A percentile compares a stretch with the other conserved stretches of the same genome.
Evolutionary conservation across 2,113 vertebrate species (phyloP).

Genomic region (Microcebus tavaratra): DNA sequence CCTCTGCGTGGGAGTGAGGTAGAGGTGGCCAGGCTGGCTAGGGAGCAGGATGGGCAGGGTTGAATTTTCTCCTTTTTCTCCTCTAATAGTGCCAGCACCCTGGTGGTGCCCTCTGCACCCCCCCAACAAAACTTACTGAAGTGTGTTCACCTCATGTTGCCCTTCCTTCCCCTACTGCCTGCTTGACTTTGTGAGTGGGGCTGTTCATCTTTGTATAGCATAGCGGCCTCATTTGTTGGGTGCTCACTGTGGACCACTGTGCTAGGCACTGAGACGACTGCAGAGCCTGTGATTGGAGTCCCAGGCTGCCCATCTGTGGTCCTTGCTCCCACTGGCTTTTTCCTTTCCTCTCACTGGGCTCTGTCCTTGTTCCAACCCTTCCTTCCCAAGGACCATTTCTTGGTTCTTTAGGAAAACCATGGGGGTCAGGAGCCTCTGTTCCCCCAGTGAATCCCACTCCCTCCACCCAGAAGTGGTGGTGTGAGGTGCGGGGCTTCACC

Average conservation of each 20-base stretch:
- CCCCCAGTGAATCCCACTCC: neutral
- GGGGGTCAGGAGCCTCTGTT: neutral
- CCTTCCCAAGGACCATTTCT: neutral
- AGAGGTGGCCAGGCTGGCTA: neutral
- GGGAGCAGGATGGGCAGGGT: neutral
- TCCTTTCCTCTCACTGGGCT: neutral
- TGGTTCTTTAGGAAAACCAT: neutral
- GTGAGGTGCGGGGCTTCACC: neutral
- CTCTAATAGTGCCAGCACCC: neutral
- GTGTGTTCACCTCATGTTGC: neutral
- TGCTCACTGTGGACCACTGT: neutral
- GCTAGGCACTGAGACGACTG: no score
- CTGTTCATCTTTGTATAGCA: neutral
- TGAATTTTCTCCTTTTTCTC: neutral
- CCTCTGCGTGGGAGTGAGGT: neutral
- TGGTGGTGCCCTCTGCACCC: neutral
- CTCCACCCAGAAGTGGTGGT: neutral
- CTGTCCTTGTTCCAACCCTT: no score
- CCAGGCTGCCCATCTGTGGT: neutral
- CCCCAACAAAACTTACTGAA: neutral
- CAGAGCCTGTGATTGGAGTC: neutral
- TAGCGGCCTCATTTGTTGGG: neutral
- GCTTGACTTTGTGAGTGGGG: neutral
- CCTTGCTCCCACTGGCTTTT: no score
- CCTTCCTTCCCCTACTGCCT: rapidly evolving